phyloP scores from a whole-genome alignment of 2,113 vertebrate species.

The Aptenodytes forsteri region DNA sequence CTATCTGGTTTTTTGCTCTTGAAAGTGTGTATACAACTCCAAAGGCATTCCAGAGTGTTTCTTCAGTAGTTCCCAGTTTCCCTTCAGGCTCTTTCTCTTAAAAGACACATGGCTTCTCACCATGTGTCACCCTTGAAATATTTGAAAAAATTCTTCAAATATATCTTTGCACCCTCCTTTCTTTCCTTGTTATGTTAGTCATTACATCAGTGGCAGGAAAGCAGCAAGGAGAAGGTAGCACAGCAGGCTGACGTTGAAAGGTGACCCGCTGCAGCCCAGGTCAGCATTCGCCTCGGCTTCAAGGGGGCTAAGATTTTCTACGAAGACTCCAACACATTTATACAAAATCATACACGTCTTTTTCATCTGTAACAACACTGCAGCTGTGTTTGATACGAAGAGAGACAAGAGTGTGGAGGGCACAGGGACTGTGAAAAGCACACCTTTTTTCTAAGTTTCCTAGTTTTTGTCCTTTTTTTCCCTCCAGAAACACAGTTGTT shows the following conservation, averaged over 20 bases:
- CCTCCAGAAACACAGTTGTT: background rate
- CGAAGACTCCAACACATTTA: fast-evolving
- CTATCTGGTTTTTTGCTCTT: background rate
- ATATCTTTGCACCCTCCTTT: background rate
- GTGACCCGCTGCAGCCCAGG: too few species aligned
- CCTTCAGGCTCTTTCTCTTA: background rate
- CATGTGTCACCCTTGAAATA: background rate
- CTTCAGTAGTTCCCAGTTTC: background rate
- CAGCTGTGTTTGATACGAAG: background rate
- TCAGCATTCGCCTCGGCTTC: background rate
- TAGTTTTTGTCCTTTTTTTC: background rate
- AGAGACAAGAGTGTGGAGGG: background rate
- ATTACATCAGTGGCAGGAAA: fast-evolving
- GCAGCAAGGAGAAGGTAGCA: background rate
- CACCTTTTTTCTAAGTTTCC: background rate
- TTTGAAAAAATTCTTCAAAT: background rate
- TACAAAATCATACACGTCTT: background rate
- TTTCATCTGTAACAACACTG: background rate
- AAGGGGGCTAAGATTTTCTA: background rate
- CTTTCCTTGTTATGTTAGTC: background rate
- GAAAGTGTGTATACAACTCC: background rate
- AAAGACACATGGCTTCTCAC: background rate
- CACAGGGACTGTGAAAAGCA: background rate
- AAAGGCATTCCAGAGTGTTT: background rate
- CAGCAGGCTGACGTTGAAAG: too few species aligned